Evolutionary conservation across 2,888 invertebrate species (phyloP).

Genomic region (Tinea semifulvella): DNA sequence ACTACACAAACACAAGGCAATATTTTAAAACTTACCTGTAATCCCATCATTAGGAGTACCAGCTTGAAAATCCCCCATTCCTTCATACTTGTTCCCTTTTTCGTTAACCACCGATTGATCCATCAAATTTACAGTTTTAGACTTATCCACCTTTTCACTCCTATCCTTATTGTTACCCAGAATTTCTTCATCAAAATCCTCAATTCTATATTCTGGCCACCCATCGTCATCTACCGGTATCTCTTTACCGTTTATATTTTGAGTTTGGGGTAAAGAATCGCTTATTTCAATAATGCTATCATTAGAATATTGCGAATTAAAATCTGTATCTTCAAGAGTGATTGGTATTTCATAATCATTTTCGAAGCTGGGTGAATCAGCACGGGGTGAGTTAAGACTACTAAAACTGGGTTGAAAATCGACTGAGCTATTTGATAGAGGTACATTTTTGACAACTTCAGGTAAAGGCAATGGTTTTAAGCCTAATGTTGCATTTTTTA

Average conservation of each 20-base stretch:
- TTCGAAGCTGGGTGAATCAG: neutral
- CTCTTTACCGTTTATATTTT: constrained; percentile 31
- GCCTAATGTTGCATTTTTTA: constrained; percentile 40
- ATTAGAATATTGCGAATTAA: constrained; percentile 30
- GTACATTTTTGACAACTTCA: constrained; percentile 29
- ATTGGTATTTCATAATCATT: neutral
- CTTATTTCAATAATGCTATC: constrained; percentile 33
- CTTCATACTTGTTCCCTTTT: constrained; percentile 37
- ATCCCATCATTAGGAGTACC: constrained; percentile 74
- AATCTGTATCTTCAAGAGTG: constrained; percentile 18
- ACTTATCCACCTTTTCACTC: neutral
- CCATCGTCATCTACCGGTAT: constrained; percentile 61
- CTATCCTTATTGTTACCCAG: constrained; percentile 13
- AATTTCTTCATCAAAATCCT: constrained; percentile 49
- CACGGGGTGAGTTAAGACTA: neutral
- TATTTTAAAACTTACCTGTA: constrained; percentile 45
- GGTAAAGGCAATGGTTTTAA: constrained; percentile 38
- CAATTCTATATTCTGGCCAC: constrained; percentile 60
- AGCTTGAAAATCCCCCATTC: constrained; percentile 65
- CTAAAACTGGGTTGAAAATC: constrained; percentile 38
- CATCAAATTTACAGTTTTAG: constrained; percentile 32
- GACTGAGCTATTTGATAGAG: constrained; percentile 44
- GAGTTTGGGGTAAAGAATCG: constrained; percentile 31
- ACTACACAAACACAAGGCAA: neutral
- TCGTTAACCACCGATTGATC: constrained; percentile 31